Conservation (phyloP, 2,888 invertebrate genomes). For the Anaspis maculata region DNA sequence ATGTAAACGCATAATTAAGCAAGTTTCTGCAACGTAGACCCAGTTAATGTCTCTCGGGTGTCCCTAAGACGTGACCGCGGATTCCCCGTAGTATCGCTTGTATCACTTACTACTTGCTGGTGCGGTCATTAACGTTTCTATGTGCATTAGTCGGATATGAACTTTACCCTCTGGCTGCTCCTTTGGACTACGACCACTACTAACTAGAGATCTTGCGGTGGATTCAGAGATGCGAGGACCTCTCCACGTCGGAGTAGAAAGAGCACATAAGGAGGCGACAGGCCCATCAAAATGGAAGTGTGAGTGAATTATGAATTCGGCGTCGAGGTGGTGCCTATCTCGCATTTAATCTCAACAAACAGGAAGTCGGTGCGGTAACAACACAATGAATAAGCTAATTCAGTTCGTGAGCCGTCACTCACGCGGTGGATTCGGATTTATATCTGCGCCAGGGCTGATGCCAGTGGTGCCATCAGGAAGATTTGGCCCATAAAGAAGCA, state of each 20-base stretch:
- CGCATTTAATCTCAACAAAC: no score
- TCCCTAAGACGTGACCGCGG: slow-evolving; percentile 34
- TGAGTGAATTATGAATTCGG: no score
- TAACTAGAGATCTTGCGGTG: slow-evolving; percentile 15
- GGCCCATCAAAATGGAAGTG: no score
- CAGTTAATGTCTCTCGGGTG: slow-evolving; percentile 32
- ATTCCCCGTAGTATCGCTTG: slow-evolving; percentile 39
- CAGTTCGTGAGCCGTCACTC: slow-evolving; percentile 3
- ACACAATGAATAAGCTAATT: slow-evolving; percentile 2
- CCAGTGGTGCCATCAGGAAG: no score
- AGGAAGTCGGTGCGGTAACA: background rate
- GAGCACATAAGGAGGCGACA: no score
- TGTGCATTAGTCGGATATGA: slow-evolving; percentile 18
- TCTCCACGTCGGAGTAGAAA: no score
- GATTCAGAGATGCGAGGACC: no score
- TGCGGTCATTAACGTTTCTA: slow-evolving; percentile 21
- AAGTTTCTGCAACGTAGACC: slow-evolving; percentile 30
- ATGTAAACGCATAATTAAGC: slow-evolving; percentile 36
- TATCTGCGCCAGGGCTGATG: no score
- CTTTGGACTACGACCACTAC: slow-evolving; percentile 8
- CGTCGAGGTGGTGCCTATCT: no score
- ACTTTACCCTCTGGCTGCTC: slow-evolving; percentile 15
- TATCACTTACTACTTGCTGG: slow-evolving; percentile 37
- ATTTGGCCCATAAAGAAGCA: no score
- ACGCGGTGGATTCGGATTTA: no score